Percentiles rank a stretch among this genome's conserved stretches.
phyloP scores from a whole-genome alignment of 2,888 invertebrate genomes.

The Unio delphinus region DNA sequence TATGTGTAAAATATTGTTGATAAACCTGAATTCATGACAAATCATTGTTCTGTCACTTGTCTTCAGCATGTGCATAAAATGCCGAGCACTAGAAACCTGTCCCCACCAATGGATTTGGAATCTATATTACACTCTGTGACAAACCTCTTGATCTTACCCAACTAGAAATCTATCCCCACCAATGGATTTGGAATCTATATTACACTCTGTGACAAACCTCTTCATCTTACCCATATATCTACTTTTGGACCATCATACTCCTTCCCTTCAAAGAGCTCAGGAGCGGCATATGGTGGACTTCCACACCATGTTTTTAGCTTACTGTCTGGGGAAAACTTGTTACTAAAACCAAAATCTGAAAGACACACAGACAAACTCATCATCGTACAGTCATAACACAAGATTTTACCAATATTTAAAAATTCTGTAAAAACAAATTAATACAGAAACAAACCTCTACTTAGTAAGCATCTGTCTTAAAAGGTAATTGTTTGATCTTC shows the following conservation, averaged over 20 bases:
- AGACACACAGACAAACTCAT: conserved; percentile 1
- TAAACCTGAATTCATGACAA: too few species aligned
- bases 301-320: conserved; percentile 96
- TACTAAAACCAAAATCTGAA: conserved; percentile 95
- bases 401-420: neutral
- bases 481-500: too few species aligned
- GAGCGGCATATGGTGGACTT: conserved; percentile 89
- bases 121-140: neutral
- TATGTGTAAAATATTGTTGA: too few species aligned
- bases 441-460: neutral
- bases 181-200: neutral
- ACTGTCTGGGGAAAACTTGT: conserved; percentile 90
- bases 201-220: too few species aligned
- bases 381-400: neutral
- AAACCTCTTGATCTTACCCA: conserved; percentile 80
- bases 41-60: neutral
- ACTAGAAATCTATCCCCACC: neutral
- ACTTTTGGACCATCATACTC: conserved; percentile 96
- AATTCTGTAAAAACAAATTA: neutral
- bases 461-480: too few species aligned
- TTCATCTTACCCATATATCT: conserved; percentile 90
- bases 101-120: neutral
- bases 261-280: conserved; percentile 94
- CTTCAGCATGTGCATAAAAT: neutral
- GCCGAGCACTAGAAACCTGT: neutral